phyloP scores from a whole-genome alignment of 2,113 vertebrate genomes.

The Neoarius graeffei region DNA sequence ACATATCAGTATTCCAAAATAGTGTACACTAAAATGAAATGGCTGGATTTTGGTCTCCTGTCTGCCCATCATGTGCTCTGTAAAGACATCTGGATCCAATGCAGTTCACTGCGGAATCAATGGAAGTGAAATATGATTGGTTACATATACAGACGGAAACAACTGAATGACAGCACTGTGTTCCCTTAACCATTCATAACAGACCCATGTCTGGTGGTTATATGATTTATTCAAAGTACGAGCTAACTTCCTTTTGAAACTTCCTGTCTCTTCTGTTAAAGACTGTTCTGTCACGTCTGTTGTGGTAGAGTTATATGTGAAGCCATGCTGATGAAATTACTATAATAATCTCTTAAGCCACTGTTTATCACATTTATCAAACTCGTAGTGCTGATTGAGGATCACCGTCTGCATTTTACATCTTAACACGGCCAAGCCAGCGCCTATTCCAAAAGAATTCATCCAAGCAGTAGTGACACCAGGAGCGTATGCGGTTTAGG shows the following conservation, averaged over 20 bases:
- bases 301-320: conserved; percentile 2
- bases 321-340: conserved; percentile 6
- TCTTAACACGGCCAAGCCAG: neutral
- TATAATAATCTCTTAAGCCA: conserved; percentile 30
- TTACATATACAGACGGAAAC: conserved; percentile 33
- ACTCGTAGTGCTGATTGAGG: neutral
- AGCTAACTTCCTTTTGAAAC: conserved; percentile 21
- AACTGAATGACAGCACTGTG: conserved; percentile 32
- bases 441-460: neutral
- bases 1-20: neutral
- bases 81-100: conserved; percentile 44
- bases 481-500: neutral
- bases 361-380: conserved; percentile 26
- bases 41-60: neutral
- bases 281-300: neutral
- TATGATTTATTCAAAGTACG: conserved; percentile 22
- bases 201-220: conserved; percentile 26
- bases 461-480: neutral
- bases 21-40: conserved; percentile 5
- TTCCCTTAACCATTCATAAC: conserved; percentile 37
- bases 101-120: conserved; percentile 6
- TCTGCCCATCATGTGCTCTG: conserved; percentile 18
- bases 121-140: conserved; percentile 36
- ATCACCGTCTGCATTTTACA: neutral
- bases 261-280: conserved; percentile 16